A percentile compares a stretch with the other conserved stretches of the same genome.
These are phyloP conservation scores for Cryptosula pallasiana DNA, from an alignment of 2,888 invertebrate species.

Conservation along the genomic window DNA sequence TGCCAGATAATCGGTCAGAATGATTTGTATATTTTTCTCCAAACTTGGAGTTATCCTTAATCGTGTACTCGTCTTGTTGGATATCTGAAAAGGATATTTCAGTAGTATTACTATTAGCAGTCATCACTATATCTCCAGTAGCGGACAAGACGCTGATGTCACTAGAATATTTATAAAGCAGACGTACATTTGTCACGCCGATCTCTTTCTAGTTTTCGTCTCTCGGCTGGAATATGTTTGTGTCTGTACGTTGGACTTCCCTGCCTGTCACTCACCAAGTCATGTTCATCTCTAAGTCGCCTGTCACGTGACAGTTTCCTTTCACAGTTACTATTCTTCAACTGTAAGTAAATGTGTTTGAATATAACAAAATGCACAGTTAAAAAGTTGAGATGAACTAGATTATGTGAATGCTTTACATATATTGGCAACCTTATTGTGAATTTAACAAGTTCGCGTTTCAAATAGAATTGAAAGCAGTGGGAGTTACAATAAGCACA, in stretches of 20 bases:
- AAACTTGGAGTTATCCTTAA: neutral
- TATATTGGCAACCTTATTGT: too few species aligned
- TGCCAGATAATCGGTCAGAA: neutral
- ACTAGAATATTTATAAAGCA: too few species aligned
- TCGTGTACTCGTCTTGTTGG: neutral
- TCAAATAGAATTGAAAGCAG: too few species aligned
- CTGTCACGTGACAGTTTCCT: neutral
- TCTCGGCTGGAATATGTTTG: neutral
- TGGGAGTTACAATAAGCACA: too few species aligned
- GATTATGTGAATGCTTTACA: too few species aligned
- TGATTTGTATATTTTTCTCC: neutral
- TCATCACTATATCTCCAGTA: too few species aligned
- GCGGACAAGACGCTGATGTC: too few species aligned
- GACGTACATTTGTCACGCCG: constrained; percentile 12
- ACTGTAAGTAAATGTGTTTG: neutral
- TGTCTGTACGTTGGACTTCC: neutral
- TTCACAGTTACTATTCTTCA: neutral
- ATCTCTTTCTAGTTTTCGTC: neutral
- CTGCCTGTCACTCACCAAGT: neutral
- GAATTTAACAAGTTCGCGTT: too few species aligned
- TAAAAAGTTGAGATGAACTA: too few species aligned
- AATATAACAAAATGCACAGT: too few species aligned
- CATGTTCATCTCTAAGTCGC: neutral
- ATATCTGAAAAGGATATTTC: neutral
- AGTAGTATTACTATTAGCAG: neutral